These are phyloP conservation scores for Drosophila rufa DNA, from an alignment of 1,140 invertebrate genomes.

Conservation along the genomic window DNA sequence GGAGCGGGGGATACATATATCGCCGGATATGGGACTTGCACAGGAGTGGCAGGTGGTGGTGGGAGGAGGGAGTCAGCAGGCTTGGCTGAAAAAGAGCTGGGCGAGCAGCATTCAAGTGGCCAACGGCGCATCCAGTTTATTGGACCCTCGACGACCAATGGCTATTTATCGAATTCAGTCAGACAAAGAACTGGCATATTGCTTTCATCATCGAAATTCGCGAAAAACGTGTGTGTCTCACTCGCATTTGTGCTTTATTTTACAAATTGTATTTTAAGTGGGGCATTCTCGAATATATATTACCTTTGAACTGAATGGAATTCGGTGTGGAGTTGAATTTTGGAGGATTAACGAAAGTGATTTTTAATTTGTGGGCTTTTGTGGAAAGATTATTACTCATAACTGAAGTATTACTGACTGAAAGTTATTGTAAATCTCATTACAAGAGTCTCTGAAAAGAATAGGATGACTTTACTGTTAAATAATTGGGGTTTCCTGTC, in stretches of 20 bases:
- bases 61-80: background rate
- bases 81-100: slow-evolving; percentile 43
- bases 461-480: no score
- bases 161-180: slow-evolving; percentile 48
- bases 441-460: background rate
- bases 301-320: slow-evolving; percentile 6
- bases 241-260: slow-evolving; percentile 20
- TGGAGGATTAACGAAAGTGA: background rate
- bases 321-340: background rate
- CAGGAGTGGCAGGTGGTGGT: background rate
- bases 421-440: background rate
- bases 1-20: background rate
- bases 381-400: background rate
- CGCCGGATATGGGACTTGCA: background rate
- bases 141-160: slow-evolving; percentile 35
- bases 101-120: slow-evolving; percentile 44
- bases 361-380: background rate
- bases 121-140: slow-evolving; percentile 35
- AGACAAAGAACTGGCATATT: slow-evolving; percentile 31
- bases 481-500: no score
- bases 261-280: slow-evolving; percentile 31
- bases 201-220: slow-evolving; percentile 41
- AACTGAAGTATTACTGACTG: no score
- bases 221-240: slow-evolving; percentile 1
- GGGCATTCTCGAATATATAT: slow-evolving; percentile 1